These are phyloP conservation scores for Antheraea yamamai DNA, from an alignment of 2,888 invertebrate genomes.

Conservation along the genomic window DNA sequence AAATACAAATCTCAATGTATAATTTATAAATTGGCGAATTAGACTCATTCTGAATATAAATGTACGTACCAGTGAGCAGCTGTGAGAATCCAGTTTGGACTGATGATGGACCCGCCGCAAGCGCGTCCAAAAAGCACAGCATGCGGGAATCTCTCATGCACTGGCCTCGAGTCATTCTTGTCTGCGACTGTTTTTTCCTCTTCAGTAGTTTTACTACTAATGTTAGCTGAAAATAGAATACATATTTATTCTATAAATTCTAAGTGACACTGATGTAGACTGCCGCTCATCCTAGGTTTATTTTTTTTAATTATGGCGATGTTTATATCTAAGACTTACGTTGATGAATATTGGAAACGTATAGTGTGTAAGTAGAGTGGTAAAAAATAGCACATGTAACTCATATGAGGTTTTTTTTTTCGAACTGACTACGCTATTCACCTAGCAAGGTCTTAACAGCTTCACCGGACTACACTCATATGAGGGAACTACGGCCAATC, in stretches of 20 bases:
- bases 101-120: conserved; percentile 73
- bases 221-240: conserved; percentile 23
- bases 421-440: too few species aligned
- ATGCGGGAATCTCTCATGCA: conserved; percentile 56
- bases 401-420: too few species aligned
- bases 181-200: conserved; percentile 16
- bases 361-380: not conserved
- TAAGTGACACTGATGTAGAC: not conserved
- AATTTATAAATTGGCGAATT: not conserved
- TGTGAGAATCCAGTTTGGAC: conserved; percentile 65
- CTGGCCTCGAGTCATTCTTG: conserved; percentile 31
- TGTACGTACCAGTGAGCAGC: conserved; percentile 67
- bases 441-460: too few species aligned
- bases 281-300: too few species aligned
- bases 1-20: not conserved
- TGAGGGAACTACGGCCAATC: not conserved
- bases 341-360: not conserved
- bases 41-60: not conserved
- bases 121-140: conserved; percentile 71
- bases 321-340: not conserved
- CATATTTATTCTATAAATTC: not conserved
- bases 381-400: conserved; percentile 2
- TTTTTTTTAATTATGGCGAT: not conserved
- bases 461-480: too few species aligned
- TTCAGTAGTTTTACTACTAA: conserved; percentile 17